Conservation (phyloP, 2,797 vertebrate genomes). For the Clarias platycephalus region DNA sequence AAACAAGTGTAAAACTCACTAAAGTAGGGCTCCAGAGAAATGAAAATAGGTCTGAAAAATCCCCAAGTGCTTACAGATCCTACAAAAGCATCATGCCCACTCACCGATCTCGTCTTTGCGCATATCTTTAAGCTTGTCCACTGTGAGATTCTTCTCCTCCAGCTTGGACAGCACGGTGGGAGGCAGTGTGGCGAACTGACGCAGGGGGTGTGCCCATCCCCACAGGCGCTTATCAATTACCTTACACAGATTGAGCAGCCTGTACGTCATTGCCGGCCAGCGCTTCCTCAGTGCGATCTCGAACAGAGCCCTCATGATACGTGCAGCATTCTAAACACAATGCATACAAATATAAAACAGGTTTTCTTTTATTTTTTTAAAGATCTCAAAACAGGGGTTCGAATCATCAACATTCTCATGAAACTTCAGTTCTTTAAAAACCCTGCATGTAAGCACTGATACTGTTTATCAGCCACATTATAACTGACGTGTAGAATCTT, state of each 20-base stretch:
- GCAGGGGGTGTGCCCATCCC: constrained; percentile 90
- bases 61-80: not conserved
- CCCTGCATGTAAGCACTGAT: not conserved
- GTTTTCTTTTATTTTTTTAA: no score
- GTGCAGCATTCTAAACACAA: constrained; percentile 86
- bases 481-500: constrained; percentile 36
- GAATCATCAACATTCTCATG: not conserved
- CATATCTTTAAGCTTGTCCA: constrained; percentile 98
- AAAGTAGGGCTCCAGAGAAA: not conserved
- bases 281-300: constrained; percentile 94
- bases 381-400: not conserved
- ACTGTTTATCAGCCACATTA: not conserved
- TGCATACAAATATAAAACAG: not conserved
- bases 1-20: not conserved
- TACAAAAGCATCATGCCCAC: constrained; percentile 28
- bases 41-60: not conserved
- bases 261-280: constrained; percentile 95
- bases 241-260: constrained; percentile 94
- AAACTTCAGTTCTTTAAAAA: not conserved
- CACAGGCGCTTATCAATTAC: constrained; percentile 95
- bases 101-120: constrained; percentile 98
- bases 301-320: constrained; percentile 93
- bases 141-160: constrained; percentile 89
- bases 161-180: constrained; percentile 81
- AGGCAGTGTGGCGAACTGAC: constrained; percentile 87